Base-by-base conservation (phyloP, 2,888 invertebrate species). In the Cylloceria caligata region DNA sequence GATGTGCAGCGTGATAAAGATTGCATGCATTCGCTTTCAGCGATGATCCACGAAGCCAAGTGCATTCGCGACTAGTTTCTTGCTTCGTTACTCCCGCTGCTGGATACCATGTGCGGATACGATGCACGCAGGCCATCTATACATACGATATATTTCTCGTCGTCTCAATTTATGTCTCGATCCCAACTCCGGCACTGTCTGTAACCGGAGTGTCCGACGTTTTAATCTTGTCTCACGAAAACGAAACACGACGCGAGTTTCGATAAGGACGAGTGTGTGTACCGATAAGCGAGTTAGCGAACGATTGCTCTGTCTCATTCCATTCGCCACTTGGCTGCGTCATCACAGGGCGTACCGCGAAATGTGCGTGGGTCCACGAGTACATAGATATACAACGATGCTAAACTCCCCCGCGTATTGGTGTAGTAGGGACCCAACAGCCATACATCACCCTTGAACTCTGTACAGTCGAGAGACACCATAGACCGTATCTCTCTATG, bases 401-500 rank as follows among this genome's bases (percentile, higher is more conserved):
- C 57, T 39, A n/a, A 27, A 75, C 81, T 72, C 76, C 81, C 76
- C 72, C 81, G 72, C 72, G 72, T 60, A 72, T 72, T 47, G 45
- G 65, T 64, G 27, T 42, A 39, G 57, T 62, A 55, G 45, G 19
- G 3, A 49, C 39, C 16, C 73, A 30, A 36, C 24, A 62, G 39
- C 80, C 55, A 80, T 71, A 71, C 57, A 68, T 80, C 75, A 80
- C 47, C 69, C 74, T 80, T 55, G 80, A 80, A 80, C 75, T 65
- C 5, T 16, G 57, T 13, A 65, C 57, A 47, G 60, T 72, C 34
- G 75, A 57, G 30, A 60, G 69, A 45, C 75, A 60, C 60, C 60
- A 19, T 13, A 47, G 57, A 60, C 64, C 47, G 57, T 76, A 65
- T 75, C 65, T 80, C 57, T 57, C 89, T 86, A 86, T 85, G 90